Evolutionary conservation across 1,140 invertebrate species (phyloP).

Genomic region (Brachionus paranguensis): DNA sequence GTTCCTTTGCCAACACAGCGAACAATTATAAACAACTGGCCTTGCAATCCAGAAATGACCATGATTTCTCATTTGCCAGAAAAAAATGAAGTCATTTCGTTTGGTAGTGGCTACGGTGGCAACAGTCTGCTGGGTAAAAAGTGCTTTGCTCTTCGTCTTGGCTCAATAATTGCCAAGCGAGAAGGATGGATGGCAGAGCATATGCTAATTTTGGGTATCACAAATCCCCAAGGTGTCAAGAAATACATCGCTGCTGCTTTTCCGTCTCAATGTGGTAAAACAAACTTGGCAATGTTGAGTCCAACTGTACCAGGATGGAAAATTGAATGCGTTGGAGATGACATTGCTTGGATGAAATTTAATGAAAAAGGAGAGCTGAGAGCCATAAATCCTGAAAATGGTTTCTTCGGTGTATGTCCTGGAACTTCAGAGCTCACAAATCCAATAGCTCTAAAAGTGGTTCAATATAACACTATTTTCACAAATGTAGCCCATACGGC

Average conservation of each 20-base stretch:
- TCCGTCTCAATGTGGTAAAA: constrained; percentile 96
- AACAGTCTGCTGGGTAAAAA: constrained; percentile 92
- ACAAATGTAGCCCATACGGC: constrained; percentile 80
- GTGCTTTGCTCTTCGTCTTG: constrained; percentile 92
- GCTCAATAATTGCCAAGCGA: constrained; percentile 81
- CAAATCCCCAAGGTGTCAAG: constrained; percentile 80
- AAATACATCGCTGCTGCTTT: constrained; percentile 92
- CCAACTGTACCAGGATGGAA: constrained; percentile 88
- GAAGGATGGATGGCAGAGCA: constrained; percentile 99
- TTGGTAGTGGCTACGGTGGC: constrained; percentile 92
- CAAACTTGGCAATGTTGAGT: constrained; percentile 95
- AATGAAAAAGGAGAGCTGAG: constrained; percentile 78
- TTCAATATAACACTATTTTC: constrained; percentile 92
- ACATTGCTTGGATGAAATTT: constrained; percentile 77
- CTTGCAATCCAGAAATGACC: constrained; percentile 68
- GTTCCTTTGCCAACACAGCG: constrained; percentile 59
- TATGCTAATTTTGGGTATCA: constrained; percentile 89
- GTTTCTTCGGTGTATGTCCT: constrained; percentile 98
- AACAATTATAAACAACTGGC: constrained; percentile 70
- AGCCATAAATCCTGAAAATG: constrained; percentile 97
- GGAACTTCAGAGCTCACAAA: constrained; percentile 85
- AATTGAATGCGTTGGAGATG: constrained; percentile 58
- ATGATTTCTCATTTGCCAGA: constrained; percentile 61
- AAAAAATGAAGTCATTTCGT: constrained; percentile 78
- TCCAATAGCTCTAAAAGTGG: constrained; percentile 85